Conservation (phyloP, 2,797 vertebrate species). For the Echeneis naucrates region DNA sequence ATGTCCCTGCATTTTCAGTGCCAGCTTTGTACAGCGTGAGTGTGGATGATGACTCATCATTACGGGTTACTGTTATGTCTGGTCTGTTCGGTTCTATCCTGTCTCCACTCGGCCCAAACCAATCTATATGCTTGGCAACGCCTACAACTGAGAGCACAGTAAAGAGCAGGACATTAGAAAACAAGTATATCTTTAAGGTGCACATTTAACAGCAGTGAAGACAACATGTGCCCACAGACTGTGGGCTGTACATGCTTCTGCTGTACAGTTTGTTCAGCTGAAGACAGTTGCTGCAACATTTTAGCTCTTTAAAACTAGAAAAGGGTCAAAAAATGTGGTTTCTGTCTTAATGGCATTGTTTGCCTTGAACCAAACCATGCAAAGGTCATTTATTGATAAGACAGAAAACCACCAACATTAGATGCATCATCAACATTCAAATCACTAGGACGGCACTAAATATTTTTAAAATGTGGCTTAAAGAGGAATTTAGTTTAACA, state of each 20-base stretch:
- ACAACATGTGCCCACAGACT: conserved; percentile 29
- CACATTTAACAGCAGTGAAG: conserved; percentile 10
- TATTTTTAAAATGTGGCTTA: background rate
- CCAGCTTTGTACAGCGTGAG: conserved; percentile 96
- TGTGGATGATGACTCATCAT: conserved; percentile 92
- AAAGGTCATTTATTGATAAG: conserved; percentile 10
- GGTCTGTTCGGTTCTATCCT: conserved; percentile 91
- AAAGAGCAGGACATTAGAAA: conserved; percentile 46
- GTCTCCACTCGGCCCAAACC: conserved; percentile 94
- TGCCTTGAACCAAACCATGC: background rate
- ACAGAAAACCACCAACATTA: background rate
- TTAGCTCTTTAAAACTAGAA: conserved; percentile 3
- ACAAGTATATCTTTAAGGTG: conserved; percentile 8
- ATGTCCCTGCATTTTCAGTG: conserved; percentile 92
- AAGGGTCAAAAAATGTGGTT: background rate
- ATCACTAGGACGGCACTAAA: background rate
- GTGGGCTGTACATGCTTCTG: conserved; percentile 17
- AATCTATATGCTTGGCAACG: conserved; percentile 93
- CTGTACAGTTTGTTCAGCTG: background rate
- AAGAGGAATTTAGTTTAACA: background rate
- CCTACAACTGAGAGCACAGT: conserved; percentile 86
- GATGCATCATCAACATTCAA: background rate
- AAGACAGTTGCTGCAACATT: conserved; percentile 16
- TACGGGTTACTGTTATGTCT: conserved; percentile 91
- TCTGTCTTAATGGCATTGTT: background rate